phyloP scores from a whole-genome alignment of 2,888 invertebrate genomes.

The Pseudococcus jackbeardsleyi region DNA sequence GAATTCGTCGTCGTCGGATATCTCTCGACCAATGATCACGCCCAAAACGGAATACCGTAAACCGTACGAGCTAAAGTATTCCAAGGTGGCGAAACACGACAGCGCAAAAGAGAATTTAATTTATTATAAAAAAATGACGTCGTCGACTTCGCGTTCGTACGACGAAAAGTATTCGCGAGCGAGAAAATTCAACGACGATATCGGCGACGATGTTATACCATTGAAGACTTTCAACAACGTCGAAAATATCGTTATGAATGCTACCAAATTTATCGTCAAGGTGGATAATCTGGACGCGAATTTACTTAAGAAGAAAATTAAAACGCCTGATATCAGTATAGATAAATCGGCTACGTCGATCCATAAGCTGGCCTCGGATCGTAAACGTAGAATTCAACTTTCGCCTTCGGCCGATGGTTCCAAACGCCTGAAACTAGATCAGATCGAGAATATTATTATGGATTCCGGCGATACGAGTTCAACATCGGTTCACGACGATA shows the following conservation, averaged over 20 bases:
- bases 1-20: not conserved
- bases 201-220: slow-evolving; percentile 43
- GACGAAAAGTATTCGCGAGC: slow-evolving; percentile 26
- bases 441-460: slow-evolving; percentile 60
- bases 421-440: slow-evolving; percentile 43
- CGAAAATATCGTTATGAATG: slow-evolving; percentile 60
- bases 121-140: not conserved
- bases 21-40: not conserved
- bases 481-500: not conserved
- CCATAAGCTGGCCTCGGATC: not conserved
- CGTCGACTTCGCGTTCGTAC: not conserved
- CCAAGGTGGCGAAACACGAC: not conserved
- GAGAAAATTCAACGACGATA: slow-evolving; percentile 48
- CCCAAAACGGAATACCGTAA: slow-evolving; percentile 4
- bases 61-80: not conserved
- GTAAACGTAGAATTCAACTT: slow-evolving; percentile 36
- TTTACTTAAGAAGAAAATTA: slow-evolving; percentile 44
- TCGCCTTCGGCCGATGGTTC: slow-evolving; percentile 6
- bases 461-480: not conserved
- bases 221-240: slow-evolving; percentile 58
- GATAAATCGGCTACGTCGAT: not conserved
- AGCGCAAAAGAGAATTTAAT: slow-evolving; percentile 40
- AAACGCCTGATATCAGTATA: slow-evolving; percentile 60
- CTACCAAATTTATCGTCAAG: slow-evolving; percentile 57
- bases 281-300: slow-evolving; percentile 53